Evolutionary conservation across 2,113 vertebrate species (phyloP), one percentile per base, ranked within the genome.

Genomic region (Rana temporaria): DNA sequence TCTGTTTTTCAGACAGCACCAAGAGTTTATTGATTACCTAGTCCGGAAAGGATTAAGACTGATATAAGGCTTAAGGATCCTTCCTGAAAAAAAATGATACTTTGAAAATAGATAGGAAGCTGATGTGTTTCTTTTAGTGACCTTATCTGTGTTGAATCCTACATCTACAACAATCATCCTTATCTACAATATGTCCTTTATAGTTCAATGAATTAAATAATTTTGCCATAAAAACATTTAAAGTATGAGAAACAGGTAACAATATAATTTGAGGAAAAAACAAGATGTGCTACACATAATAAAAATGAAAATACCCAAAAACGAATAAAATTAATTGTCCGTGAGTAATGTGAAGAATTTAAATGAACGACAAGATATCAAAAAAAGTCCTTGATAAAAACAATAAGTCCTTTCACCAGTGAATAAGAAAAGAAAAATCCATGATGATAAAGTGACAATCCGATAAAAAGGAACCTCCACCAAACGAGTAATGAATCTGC

Each of bases 41-140:
- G 66, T 38, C 78, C 7, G 56, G 78, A 80, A 80, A 70, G 65
- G 78, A 80, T 80, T 80, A 70, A 62, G 78, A 48, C 30, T 26
- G 66, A 70, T 48, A 70, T 57, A 69, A 78, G 34, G 20, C 78
- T 70, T 20, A 80, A 80, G 42, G 63, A 70, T 80, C 30, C 34
- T 57, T 80, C 55, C 14, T 70, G 34, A 30, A 70, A 80, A 38
- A 34, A 80, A 70, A 70, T 70, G 32, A 62, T 48, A 70, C 65
- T 22, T 70, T 62, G 48, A 42, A 70, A 57, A 38, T 55, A 69
- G 65, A 80, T 79, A 77, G 60, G 59, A 79, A 79, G 52, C 65
- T 42, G 53, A 68, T 68, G 26, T 68, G 77, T 57, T 79, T 79
- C 22, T 68, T 3, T 70, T 59, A 70, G 66, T 57, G 56, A 56